Conservation (phyloP, 2,113 vertebrate species). For the Dendrocopos noguchii region DNA sequence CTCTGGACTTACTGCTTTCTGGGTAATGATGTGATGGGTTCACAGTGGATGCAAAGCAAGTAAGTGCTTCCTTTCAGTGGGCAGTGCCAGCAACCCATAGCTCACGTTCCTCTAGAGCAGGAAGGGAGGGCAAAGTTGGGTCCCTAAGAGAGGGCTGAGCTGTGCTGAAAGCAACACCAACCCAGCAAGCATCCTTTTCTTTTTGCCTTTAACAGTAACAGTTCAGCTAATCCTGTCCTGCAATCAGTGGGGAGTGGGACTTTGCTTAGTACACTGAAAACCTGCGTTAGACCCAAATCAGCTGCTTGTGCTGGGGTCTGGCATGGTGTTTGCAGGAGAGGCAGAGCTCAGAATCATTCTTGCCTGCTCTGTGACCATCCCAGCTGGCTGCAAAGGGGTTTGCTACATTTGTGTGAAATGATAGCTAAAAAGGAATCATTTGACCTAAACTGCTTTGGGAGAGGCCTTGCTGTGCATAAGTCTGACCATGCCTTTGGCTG, state of each 20-base stretch:
- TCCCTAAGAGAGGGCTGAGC: neutral
- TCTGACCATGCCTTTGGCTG: conserved; percentile 28
- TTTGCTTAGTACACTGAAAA: neutral
- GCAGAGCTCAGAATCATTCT: neutral
- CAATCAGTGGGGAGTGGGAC: neutral
- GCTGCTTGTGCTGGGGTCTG: neutral
- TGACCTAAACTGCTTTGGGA: conserved; percentile 11
- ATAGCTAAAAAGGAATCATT: conserved; percentile 5
- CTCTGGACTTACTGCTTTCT: neutral
- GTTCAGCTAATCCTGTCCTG: neutral
- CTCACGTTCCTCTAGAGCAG: neutral
- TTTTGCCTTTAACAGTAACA: neutral
- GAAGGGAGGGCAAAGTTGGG: neutral
- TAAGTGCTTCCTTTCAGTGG: neutral
- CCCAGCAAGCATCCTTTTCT: neutral
- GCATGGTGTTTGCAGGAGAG: neutral
- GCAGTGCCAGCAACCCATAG: neutral
- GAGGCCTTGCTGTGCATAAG: neutral
- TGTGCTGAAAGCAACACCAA: neutral
- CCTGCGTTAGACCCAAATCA: neutral
- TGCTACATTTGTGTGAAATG: conserved; percentile 19
- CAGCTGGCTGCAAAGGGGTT: neutral
- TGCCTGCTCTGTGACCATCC: neutral
- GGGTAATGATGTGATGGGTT: neutral
- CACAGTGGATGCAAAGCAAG: neutral